These are phyloP conservation scores for Hypsopygia costalis DNA, from an alignment of 2,888 invertebrate species.

Conservation along the genomic window DNA sequence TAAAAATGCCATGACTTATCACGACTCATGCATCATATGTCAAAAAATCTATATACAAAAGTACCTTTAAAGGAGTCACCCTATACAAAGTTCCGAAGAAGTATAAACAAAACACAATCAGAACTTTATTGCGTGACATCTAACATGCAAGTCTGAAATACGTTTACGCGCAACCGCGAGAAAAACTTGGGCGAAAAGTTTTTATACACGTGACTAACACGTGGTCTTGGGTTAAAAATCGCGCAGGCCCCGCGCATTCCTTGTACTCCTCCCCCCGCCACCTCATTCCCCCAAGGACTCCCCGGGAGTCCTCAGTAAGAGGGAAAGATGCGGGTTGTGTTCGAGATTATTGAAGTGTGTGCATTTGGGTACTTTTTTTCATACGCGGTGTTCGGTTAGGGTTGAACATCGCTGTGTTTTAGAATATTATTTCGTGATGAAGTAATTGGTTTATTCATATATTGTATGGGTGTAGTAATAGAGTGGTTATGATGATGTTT, in stretches of 20 bases:
- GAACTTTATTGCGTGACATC: too few relatives aligned
- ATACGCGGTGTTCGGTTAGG: neutral
- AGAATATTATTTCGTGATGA: too few relatives aligned
- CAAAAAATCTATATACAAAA: too few relatives aligned
- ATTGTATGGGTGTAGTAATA: too few relatives aligned
- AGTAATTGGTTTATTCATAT: too few relatives aligned
- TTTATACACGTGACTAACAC: slow-evolving; percentile 69
- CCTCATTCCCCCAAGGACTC: slow-evolving; percentile 18
- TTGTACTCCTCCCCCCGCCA: slow-evolving; percentile 38
- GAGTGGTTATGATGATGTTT: too few relatives aligned
- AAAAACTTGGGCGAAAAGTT: slow-evolving; percentile 62
- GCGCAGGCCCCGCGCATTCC: slow-evolving; percentile 59
- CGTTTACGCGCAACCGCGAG: slow-evolving; percentile 28
- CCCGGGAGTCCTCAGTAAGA: slow-evolving; percentile 47
- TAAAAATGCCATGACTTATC: too few relatives aligned
- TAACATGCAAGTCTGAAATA: too few relatives aligned
- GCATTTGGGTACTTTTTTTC: neutral
- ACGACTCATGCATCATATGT: too few relatives aligned
- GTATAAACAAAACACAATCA: too few relatives aligned
- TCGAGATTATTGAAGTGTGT: neutral
- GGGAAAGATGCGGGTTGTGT: slow-evolving; percentile 39
- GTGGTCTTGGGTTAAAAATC: slow-evolving; percentile 76
- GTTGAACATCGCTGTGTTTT: neutral
- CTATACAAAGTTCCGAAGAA: too few relatives aligned
- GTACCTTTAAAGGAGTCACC: too few relatives aligned